Evolutionary conservation across 2,888 invertebrate species (phyloP), one percentile per base, ranked within the genome.

Genomic region (Dynastes grantii): DNA sequence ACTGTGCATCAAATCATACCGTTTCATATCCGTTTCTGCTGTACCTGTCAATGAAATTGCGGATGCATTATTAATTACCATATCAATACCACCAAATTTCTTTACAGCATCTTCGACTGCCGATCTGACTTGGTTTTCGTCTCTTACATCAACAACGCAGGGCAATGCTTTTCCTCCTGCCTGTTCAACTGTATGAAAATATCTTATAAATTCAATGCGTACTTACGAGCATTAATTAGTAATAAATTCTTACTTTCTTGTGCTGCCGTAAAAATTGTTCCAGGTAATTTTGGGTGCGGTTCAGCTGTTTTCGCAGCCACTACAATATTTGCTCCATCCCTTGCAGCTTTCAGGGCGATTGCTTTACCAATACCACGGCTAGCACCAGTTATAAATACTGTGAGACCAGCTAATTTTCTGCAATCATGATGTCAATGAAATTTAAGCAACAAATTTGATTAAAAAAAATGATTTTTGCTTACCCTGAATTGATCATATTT

Each of bases 301-400:
- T 95, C 93, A 0, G 95, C 95, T 32, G 97, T 97, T 91, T 98
- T 98, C 4, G 97, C 97, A 76, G 97, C 97, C 81, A 98, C 92
- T 11, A 97, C 94, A 84, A 98, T 91, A 88, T 97, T 97, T 0
- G 97, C 97, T 45, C 97, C 97, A 92, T 98, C 97, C 88, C 92
- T 93, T 0, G 98, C 97, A 1, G 95, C 95, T 90, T 97, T 98
- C 78, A 98, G 87, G 3, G 98, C 98, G 83, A 99, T 98, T 16
- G 95, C 95, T 89, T 97, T 96, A 0, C 99, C 99, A 85, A 99
- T 99, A 40, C 99, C 99, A 84, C 99, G 92, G 76, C 97, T 98
- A n/a, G 97, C 98, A 64, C 99, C 99, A 37, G 98, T 98, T 82
- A 99, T 96, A 86, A 98, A 98, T 77, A 98, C 90, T 1, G 98